Base-by-base conservation (phyloP, 2,888 invertebrate species). In the Ariolimax columbianus region DNA sequence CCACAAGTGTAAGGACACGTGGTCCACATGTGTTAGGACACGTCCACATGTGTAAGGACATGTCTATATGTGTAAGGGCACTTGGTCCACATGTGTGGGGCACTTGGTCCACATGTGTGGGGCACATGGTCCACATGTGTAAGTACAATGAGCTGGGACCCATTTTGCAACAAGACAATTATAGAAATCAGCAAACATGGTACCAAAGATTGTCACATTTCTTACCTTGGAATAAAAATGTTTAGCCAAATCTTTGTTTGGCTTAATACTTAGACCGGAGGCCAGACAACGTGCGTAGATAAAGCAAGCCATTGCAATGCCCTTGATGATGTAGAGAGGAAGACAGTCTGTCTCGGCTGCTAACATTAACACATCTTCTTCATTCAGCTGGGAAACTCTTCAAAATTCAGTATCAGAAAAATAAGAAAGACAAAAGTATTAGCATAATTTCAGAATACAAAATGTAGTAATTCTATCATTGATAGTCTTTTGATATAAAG, bases 261-360 rank as follows among this genome's bases (percentile, higher is more conserved):
- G 90, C 84, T 91, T 90, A 19, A 93, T 87, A 4, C 93, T 93
- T 38, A 90, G 87, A 0, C 94, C 94, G 40, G 88, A 88, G 23
- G 92, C 89, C 70, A 93, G 88, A 89, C 93, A 93, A 23, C 94
- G 88, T 11, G 92, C 94, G 88, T 93, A 93, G 88, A 91, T 93
- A 89, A 94, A 94, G 88, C 91, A 91, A 6, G 93, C 92, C 84
- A 93, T 88, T 66, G 92, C 88, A 33, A 94, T 92, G 33, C 94
- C 94, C 87, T 94, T 94, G 23, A 88, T 78, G 36, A 94, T 90
- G 88, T 90, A 94, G 19, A 85, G 87, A 26, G 91, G 91, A 30
- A 93, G 86, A 86, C 94, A 94, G 84, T 92, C 93, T 11, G 94
- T 94, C 88, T 93, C 92, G 77, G 87, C 75, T 59, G 93, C 90